Base-by-base conservation (phyloP, 2,888 invertebrate genomes). In the Nemurella pictetii region DNA sequence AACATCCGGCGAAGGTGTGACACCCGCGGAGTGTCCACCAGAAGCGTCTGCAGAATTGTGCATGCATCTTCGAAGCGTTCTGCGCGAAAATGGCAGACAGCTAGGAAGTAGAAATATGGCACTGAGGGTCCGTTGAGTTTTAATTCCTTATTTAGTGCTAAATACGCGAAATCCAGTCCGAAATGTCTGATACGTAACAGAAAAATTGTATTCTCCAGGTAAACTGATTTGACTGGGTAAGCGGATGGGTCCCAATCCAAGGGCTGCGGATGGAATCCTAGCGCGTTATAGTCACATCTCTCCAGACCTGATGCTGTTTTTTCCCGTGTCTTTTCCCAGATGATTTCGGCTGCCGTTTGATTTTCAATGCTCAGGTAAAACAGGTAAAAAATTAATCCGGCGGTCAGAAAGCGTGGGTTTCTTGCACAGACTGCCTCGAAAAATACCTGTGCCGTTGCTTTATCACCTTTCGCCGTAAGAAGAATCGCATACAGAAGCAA, bases 361-460 rank as follows among this genome's bases (percentile, higher is more conserved):
- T 89, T 89, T 0, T 87, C 87, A n/a, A 85, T 87, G 84, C 88
- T 87, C 85, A 88, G 86, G 85, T 90, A 90, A 87, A 89, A 90
- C 75, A 90, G 77, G 84, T 89, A 89, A 9, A 90, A 87, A 7
- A 89, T 86, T 7, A 88, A 89, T 90, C 90, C 90, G 35, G 88
- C 89, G 88, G 90, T 89, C 1, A 89, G 80, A 89, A 90, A 90
- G 72, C 86, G 87, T 0, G 89, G 88, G 85, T 89, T 86, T 32
- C 88, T 86, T 0, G 88, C 86, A 72, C 89, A 86, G 29, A 90
- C 85, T 28, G 88, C 89, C 85, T 90, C 86, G 55, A 91, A 88
- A 86, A 89, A 89, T 0, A 89, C 15, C 27, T 25, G 25, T 20
- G 82, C 82, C 72, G 28, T 27, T 20, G 3, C 12, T 4, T 28